Evolutionary conservation across 2,888 invertebrate species (phyloP).

Genomic region (Clistopyga incitator): DNA sequence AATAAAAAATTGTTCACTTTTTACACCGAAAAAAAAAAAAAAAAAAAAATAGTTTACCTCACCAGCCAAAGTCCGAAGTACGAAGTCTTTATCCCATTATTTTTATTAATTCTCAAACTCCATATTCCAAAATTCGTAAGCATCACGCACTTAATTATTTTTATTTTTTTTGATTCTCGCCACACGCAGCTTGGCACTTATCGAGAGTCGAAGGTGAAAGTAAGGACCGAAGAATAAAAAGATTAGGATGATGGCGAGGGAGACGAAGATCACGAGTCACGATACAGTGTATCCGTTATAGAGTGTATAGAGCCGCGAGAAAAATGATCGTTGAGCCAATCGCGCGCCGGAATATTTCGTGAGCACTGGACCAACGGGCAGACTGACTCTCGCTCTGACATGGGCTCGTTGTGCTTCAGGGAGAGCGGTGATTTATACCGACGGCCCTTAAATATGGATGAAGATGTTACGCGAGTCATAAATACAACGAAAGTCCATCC

Average conservation of each 20-base stretch:
- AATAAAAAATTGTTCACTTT: neutral
- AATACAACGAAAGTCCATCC: slow-evolving; percentile 71
- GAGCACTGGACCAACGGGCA: slow-evolving; percentile 58
- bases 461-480: slow-evolving; percentile 78
- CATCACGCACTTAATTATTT: no score
- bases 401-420: slow-evolving; percentile 64
- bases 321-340: slow-evolving; percentile 59
- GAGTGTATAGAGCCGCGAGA: slow-evolving; percentile 22
- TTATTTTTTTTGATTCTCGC: slow-evolving; percentile 15
- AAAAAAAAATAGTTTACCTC: no score
- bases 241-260: slow-evolving; percentile 18
- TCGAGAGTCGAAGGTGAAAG: slow-evolving; percentile 33
- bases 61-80: no score
- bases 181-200: slow-evolving; percentile 40
- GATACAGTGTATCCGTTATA: slow-evolving; percentile 28
- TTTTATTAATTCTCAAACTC: slow-evolving; percentile 17
- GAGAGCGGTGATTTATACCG: slow-evolving; percentile 76
- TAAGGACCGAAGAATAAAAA: slow-evolving; percentile 20
- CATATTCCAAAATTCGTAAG: no score
- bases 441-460: slow-evolving; percentile 78
- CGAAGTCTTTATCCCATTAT: no score
- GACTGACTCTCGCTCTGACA: slow-evolving; percentile 46
- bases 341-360: slow-evolving; percentile 50
- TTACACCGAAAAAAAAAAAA: no score
- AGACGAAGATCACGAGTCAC: slow-evolving; percentile 50